These are phyloP conservation scores for Trichoplusia ni DNA, from an alignment of 1,140 invertebrate genomes.

Conservation along the genomic window DNA sequence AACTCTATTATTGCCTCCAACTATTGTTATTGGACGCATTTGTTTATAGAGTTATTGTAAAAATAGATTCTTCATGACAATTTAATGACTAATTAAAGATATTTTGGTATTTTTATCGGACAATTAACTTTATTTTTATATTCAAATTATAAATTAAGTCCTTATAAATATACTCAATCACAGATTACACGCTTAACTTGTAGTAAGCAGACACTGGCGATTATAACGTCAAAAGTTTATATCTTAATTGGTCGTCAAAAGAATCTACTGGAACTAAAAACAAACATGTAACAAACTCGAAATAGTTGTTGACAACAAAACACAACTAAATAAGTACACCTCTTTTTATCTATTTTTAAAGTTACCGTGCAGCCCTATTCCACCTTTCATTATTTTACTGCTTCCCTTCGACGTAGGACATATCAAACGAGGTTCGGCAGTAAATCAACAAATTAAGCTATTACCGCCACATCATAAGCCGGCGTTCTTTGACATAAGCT, in stretches of 20 bases:
- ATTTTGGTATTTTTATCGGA: neutral
- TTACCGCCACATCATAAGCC: slow-evolving; percentile 39
- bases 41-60: neutral
- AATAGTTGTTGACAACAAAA: too few relatives aligned
- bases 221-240: too few relatives aligned
- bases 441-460: slow-evolving; percentile 43
- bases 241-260: too few relatives aligned
- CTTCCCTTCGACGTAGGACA: slow-evolving; percentile 31
- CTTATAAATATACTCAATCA: too few relatives aligned
- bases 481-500: slow-evolving; percentile 18
- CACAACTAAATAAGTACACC: too few relatives aligned
- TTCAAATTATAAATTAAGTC: too few relatives aligned
- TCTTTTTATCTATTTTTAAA: neutral
- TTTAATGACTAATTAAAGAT: neutral
- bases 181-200: too few relatives aligned
- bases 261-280: too few relatives aligned
- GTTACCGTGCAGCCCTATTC: neutral
- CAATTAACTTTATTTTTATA: neutral
- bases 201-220: too few relatives aligned
- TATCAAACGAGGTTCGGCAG: slow-evolving; percentile 33
- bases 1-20: neutral
- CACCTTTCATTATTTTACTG: slow-evolving; percentile 33
- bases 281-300: too few relatives aligned
- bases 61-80: neutral
- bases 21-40: neutral